Evolutionary conservation across 1,140 invertebrate species (phyloP), one percentile per base, ranked within the genome.

Genomic region (Pseudomyrmex cubaensis): DNA sequence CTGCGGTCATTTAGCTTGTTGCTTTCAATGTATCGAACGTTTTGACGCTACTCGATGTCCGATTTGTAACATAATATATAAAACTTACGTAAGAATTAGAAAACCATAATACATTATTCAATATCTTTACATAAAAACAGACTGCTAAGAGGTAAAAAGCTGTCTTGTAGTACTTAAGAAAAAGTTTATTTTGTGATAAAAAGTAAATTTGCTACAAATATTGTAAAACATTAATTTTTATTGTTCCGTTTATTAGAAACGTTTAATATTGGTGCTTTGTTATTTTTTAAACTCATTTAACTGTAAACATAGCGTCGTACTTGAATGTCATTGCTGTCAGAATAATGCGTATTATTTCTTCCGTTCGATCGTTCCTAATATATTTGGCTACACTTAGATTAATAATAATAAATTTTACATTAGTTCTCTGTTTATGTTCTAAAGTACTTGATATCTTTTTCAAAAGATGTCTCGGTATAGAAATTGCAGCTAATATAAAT

Each of bases 1-100:
- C 1, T 67, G 64, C 12, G 46, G 46, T 22, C 46, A 67, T 67
- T 46, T 50, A 10, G 46, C 64, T 20, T 67, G n/a, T n/a, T 67
- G 64, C 5, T 22, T 4, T 12, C 3, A 22, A 22, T 50, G 46
- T 44, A 66, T 67, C 46, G 46, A 20, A 67, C 12, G 44, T 22
- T 50, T 67, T 0, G 17, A 67, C 22, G 15, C 17, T 15, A 52
- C 50, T 3, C 46, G 17, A 67, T 52, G 25, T 12, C 46, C 17
- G 12, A 62, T 62, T 17, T 62, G 61, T 62, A 35, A 62, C 12
- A 12, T 5, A 7, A 15, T 13, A 35, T 67, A 67, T 67, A 13
- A 48, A 17, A 22, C 13, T 10, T 52, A 15, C 22, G 7, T 67
- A 10, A 46, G 46, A 67, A n/a, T 67, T 13, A 52, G 17, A 67